Evolutionary conservation across 2,888 invertebrate species (phyloP).

Genomic region (Clitarchus hookeri): DNA sequence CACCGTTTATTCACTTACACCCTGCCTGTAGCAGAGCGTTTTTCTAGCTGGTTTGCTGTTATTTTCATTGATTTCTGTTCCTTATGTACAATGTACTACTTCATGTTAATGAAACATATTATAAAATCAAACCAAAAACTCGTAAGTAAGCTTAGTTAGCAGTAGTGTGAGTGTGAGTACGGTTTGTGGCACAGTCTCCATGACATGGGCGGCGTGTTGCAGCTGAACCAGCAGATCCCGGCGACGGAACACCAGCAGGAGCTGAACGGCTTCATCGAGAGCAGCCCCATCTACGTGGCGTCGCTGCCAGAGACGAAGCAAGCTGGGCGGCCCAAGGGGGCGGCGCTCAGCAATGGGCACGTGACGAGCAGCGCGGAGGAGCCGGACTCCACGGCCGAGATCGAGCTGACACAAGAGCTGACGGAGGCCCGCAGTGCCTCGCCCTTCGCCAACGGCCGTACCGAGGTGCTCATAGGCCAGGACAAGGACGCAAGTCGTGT

Average conservation of each 20-base stretch:
- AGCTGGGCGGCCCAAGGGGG: constrained; percentile 18
- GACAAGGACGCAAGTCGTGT: constrained; percentile 53
- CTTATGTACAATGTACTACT: no score
- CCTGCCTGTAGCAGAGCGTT: no score
- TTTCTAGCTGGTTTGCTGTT: no score
- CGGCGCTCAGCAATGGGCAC: constrained; percentile 44
- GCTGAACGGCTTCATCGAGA: constrained; percentile 80
- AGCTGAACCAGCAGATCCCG: constrained; percentile 66
- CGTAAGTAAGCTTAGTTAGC: no score
- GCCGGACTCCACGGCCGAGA: constrained; percentile 40
- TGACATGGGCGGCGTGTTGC: constrained; percentile 50
- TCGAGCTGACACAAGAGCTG: constrained; percentile 48
- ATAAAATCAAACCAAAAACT: no score
- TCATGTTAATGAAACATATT: no score
- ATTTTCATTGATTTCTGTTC: no score
- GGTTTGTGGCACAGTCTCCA: no score
- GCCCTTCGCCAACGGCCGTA: constrained; percentile 71
- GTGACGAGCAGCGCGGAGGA: constrained; percentile 40
- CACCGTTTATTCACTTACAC: no score
- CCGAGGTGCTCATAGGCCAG: constrained; percentile 72
- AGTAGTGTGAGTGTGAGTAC: no score
- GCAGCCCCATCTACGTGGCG: constrained; percentile 82
- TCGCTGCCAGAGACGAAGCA: constrained; percentile 55
- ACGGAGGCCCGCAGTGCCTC: constrained; percentile 50
- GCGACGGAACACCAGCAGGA: constrained; percentile 54